phyloP scores from a whole-genome alignment of 1,140 invertebrate species.

The Leptinotarsa undecemlineata region DNA sequence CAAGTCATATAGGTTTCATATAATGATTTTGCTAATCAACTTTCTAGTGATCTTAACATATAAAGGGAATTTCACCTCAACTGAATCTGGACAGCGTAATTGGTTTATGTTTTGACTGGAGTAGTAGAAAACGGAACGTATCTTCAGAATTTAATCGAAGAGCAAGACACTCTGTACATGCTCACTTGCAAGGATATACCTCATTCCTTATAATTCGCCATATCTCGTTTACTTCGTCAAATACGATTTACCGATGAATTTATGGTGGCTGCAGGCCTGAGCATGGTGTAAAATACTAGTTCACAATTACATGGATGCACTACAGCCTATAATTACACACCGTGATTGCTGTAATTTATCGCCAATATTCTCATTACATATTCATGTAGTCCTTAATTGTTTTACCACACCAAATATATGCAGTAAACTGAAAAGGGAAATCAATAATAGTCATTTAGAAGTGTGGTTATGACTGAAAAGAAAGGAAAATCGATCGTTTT shows the following conservation, averaged over 20 bases:
- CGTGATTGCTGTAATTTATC: slow-evolving; percentile 32
- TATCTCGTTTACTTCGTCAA: slow-evolving; percentile 21
- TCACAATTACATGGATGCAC: slow-evolving; percentile 32
- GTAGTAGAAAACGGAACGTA: too few species aligned
- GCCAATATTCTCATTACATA: slow-evolving; percentile 29
- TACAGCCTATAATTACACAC: slow-evolving; percentile 46
- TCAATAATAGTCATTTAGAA: neutral
- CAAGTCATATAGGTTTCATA: too few species aligned
- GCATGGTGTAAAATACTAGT: slow-evolving; percentile 32
- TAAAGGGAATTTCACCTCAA: too few species aligned
- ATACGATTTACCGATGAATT: slow-evolving; percentile 23
- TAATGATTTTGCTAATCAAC: too few species aligned
- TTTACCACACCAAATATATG: slow-evolving; percentile 17
- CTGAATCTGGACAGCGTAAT: too few species aligned
- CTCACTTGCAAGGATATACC: neutral
- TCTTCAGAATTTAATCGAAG: too few species aligned
- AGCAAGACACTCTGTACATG: too few species aligned
- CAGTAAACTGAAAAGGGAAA: neutral
- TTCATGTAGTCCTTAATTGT: slow-evolving; percentile 31
- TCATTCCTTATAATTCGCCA: slow-evolving; percentile 7
- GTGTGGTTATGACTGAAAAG: too few species aligned
- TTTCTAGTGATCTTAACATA: too few species aligned
- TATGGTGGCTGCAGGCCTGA: slow-evolving; percentile 21
- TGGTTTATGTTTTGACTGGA: too few species aligned
- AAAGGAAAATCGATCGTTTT: too few species aligned